phyloP scores from a whole-genome alignment of 2,113 vertebrate genomes.

The Oreotragus oreotragus region DNA sequence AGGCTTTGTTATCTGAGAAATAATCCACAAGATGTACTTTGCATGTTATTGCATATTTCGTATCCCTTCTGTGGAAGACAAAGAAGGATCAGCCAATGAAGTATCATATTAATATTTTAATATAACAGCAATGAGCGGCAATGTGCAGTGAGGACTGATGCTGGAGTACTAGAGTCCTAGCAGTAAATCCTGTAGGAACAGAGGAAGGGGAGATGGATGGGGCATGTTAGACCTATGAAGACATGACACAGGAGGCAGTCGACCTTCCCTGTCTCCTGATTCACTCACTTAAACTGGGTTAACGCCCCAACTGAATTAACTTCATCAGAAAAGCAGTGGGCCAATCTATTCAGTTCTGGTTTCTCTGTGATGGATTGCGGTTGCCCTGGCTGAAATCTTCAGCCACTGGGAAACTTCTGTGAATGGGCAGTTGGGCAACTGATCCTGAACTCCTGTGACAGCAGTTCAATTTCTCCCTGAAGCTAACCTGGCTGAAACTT shows the following conservation, averaged over 20 bases:
- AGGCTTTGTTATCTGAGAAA: neutral
- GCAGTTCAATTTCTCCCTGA: neutral
- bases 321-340: neutral
- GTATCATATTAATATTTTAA: neutral
- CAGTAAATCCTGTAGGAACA: neutral
- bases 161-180: neutral
- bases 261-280: neutral
- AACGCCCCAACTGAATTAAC: neutral
- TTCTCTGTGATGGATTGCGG: neutral
- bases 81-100: neutral
- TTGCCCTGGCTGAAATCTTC: neutral
- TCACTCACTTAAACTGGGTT: neutral
- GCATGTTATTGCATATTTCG: neutral
- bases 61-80: neutral
- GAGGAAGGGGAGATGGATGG: neutral
- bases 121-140: neutral
- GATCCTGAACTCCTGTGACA: no score
- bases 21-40: neutral
- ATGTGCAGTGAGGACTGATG: neutral
- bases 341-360: neutral
- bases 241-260: neutral
- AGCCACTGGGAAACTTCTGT: neutral
- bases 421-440: no score
- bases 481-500: neutral
- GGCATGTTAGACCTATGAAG: neutral